Conservation (phyloP, 37 sponge, comb jelly and placozoan genomes). For the Beroe forskalii region DNA sequence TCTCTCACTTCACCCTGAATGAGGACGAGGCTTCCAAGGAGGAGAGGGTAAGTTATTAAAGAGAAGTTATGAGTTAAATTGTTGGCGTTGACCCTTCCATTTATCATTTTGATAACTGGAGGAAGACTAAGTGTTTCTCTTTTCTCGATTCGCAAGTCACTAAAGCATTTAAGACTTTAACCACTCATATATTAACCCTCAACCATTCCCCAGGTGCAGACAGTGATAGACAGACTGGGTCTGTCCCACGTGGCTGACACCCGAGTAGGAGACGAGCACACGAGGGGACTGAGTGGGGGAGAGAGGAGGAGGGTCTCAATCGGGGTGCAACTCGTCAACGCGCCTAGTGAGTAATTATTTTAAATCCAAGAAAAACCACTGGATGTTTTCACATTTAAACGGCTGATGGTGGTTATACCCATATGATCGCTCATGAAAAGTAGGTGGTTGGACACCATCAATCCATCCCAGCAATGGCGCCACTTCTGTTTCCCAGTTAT, state of each 20-base stretch:
- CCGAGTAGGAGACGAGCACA: constrained; percentile 61
- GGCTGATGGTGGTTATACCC: too few relatives aligned
- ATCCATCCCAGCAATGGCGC: not conserved
- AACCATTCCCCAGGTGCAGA: constrained; percentile 31
- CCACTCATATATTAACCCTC: too few relatives aligned
- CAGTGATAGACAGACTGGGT: constrained; percentile 61
- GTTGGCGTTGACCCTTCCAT: too few relatives aligned
- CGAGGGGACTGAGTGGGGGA: constrained; percentile 40
- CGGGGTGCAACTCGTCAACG: constrained; percentile 50
- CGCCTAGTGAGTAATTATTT: constrained; percentile 29
- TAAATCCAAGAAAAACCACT: too few relatives aligned
- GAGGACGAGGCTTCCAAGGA: constrained; percentile 55
- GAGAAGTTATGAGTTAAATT: too few relatives aligned
- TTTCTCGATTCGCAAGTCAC: too few relatives aligned
- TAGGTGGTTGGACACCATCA: not conserved
- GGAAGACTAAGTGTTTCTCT: too few relatives aligned
- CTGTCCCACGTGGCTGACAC: constrained; percentile 52
- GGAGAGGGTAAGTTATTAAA: constrained; percentile 41
- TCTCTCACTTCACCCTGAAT: constrained; percentile 47
- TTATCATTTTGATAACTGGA: too few relatives aligned
- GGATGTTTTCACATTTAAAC: too few relatives aligned
- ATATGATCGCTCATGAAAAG: too few relatives aligned
- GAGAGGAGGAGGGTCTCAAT: constrained; percentile 64
- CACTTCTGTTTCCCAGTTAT: too few relatives aligned
- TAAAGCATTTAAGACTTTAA: too few relatives aligned